Percentiles rank a stretch among this genome's conserved stretches.
phyloP scores from a whole-genome alignment of 1,140 invertebrate genomes.

The Penaeus indicus region DNA sequence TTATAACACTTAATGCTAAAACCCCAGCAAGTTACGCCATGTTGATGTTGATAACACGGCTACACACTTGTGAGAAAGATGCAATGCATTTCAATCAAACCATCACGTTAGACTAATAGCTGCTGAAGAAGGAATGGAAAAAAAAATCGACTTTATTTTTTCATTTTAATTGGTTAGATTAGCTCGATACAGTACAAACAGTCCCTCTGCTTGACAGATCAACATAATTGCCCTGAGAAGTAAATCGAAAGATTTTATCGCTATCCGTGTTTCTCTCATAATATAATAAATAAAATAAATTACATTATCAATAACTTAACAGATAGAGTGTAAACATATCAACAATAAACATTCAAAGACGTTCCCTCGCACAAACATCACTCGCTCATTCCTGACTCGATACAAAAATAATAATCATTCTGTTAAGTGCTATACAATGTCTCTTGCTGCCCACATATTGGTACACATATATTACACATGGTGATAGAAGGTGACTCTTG shows the following conservation, averaged over 20 bases:
- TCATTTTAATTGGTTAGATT: conserved; percentile 28
- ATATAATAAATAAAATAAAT: conserved; percentile 3
- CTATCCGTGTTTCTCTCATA: conserved; percentile 17
- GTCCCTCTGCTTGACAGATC: background rate
- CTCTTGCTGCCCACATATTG: conserved; percentile 57
- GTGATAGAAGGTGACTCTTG: conserved; percentile 16
- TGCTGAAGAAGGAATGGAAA: background rate
- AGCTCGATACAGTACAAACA: conserved; percentile 5
- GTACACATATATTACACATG: conserved; percentile 49
- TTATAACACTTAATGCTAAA: no score
- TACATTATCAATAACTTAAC: conserved; percentile 28
- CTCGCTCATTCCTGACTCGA: conserved; percentile 19
- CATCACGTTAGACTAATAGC: no score
- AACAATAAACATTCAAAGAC: conserved; percentile 5
- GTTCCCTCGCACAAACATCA: background rate
- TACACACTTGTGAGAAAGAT: no score
- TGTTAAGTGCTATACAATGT: conserved; percentile 57
- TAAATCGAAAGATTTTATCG: background rate
- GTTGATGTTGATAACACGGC: no score
- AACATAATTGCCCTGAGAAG: no score
- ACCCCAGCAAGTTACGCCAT: no score
- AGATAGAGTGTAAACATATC: conserved; percentile 11
- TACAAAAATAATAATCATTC: conserved; percentile 20
- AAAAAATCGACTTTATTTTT: background rate
- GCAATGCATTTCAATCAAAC: no score